Evolutionary conservation across 1,140 invertebrate genomes (phyloP), one percentile per base, ranked within the genome.

Genomic region (Drosophila grimshawi): DNA sequence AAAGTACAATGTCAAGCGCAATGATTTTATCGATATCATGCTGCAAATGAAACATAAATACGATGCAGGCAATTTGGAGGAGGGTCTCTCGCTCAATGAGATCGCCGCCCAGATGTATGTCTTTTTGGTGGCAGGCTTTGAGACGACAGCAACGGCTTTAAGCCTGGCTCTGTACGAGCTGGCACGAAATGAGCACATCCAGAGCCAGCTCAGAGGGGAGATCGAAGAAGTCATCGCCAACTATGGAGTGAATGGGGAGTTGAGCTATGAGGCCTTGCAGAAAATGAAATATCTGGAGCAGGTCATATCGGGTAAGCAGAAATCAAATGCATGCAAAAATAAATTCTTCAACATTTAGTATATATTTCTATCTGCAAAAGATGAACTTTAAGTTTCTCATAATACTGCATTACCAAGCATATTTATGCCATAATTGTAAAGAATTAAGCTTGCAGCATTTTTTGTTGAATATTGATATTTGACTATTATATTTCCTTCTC

Each of bases 201-300:
- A 96, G 76, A 88, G 94, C 1, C 94, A 93, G 74, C 71, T 96
- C 3, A 74, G 92, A 5, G 80, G 93, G 51, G 95, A 96, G 92
- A 93, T 96, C 2, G 91, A 94, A 10, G 76, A 83, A 33, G 88
- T 93, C 10, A 71, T 93, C 5, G 51, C 68, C 1, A 74, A 93
- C 43, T 65, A 93, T 52, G 92, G 92, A 0, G 52, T 67, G 2
- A 75, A 80, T 0, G 61, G 53, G 4, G 62, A 92, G 55, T 37
- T 93, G 11, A 92, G 76, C 29, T 93, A 91, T 43, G 93, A 94
- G 29, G 57, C 93, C 92, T 49, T 95, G 11, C 86, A 92, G 8
- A 93, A 95, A n/a, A 94, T 95, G 94, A 86, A 81, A 0, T 96
- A 95, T 73, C 67, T 95, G 69, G 94, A 96, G 46, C 94, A 94